Percentiles rank a stretch among this genome's conserved stretches.
Conservation (phyloP, 1,140 invertebrate genomes). For the Drosophila rufa region DNA sequence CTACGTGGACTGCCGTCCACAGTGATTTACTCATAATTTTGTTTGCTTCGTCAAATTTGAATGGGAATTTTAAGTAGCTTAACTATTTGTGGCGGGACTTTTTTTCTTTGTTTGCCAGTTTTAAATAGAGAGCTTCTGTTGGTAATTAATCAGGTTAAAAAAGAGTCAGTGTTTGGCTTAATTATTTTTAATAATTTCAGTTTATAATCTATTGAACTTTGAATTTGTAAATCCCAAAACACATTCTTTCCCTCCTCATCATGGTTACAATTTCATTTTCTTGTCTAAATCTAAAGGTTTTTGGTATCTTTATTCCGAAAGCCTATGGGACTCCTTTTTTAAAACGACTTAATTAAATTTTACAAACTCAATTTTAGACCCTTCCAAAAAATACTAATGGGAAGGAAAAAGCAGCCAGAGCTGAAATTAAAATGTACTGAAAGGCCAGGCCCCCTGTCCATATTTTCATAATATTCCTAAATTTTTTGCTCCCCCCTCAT, state of each 20-base stretch:
- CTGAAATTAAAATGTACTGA: not conserved
- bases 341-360: conserved; percentile 5
- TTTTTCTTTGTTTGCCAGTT: not conserved
- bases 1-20: too few relatives aligned
- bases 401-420: not conserved
- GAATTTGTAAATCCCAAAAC: too few relatives aligned
- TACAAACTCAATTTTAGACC: conserved; percentile 7
- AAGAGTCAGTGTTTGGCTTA: not conserved
- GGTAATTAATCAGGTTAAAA: conserved; percentile 5
- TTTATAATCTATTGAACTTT: not conserved
- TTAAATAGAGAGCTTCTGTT: not conserved
- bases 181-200: too few relatives aligned
- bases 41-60: conserved; percentile 37
- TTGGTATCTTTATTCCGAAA: too few relatives aligned
- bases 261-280: too few relatives aligned
- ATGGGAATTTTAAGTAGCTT: conserved; percentile 50
- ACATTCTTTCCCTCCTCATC: too few relatives aligned
- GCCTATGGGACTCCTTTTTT: not conserved
- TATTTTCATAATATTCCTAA: conserved; percentile 11
- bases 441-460: not conserved
- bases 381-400: conserved; percentile 4
- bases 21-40: conserved; percentile 42
- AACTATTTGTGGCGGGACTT: conserved; percentile 10
- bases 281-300: not conserved
- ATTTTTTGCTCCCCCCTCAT: conserved; percentile 5